Evolutionary conservation across 2,888 invertebrate species (phyloP), one percentile per base, ranked within the genome.

Genomic region (Lathronympha strigana): DNA sequence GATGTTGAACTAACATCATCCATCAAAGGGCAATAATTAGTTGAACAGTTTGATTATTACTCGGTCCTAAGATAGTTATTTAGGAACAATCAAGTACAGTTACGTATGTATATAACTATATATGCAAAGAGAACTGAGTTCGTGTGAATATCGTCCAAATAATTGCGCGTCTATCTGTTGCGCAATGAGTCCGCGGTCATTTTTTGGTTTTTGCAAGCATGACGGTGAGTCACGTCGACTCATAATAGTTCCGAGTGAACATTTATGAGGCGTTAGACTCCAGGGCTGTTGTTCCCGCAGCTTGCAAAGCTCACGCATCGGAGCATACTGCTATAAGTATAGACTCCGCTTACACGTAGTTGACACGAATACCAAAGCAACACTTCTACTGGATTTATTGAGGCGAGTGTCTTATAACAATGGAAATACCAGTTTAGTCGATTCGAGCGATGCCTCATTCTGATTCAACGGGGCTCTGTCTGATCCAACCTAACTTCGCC

Each of bases 401-500:
- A 47, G 17, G 47, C 47, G 23, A 47, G n/a, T 47, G n/a, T 23
- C 8, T 8, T 13, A n/a, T 47, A 23, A n/a, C 6, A 23, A 23
- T 47, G 23, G 23, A 11, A 47, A 25, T 47, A 47, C 2, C 9
- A 6, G 23, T n/a, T 19, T 21, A 60, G 58, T 77, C 76, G 76
- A 72, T 67, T 61, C 54, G 47, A 57, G 72, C 73, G 70, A 72
- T 74, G 76, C 76, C 82, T 88, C 86, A 90, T 90, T 89, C 80
- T 73, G 81, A 91, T 90, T 88, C 89, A 86, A 53, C 36, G 36
- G 50, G 63, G 82, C 82, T 82, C 84, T 81, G 83, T 79, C 73
- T 79, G 77, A 79, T 77, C 82, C 79, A 82, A 86, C 82, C 79
- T 81, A 86, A 85, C 84, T 80, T 82, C 76, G 75, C 91, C 90